These are phyloP conservation scores for Cirrhinus mrigala DNA, from an alignment of 2,797 vertebrate species.

Conservation along the genomic window DNA sequence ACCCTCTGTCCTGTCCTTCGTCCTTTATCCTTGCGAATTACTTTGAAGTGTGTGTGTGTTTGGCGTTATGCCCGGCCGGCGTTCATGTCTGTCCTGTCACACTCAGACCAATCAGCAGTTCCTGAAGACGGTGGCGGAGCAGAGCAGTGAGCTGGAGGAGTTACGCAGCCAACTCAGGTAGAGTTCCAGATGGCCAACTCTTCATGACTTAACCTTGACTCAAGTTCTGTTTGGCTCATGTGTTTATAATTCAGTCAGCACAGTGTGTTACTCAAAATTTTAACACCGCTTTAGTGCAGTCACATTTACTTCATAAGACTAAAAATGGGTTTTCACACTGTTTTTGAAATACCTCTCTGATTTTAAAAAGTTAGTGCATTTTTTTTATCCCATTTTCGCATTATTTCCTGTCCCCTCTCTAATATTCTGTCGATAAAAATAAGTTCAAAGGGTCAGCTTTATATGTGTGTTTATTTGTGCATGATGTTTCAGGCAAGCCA, in stretches of 20 bases:
- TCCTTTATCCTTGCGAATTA: conserved; percentile 28
- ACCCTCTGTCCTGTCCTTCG: background rate
- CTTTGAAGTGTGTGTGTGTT: conserved; percentile 52
- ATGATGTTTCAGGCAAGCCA: conserved; percentile 81
- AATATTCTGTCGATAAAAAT: conserved; percentile 8
- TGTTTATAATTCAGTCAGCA: background rate
- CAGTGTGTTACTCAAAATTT: background rate
- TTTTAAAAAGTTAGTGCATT: background rate
- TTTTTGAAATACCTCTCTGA: background rate
- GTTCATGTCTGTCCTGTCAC: conserved; percentile 74
- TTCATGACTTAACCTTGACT: conserved; percentile 17
- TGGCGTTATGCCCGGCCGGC: conserved; percentile 67
- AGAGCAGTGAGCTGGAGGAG: conserved; percentile 85
- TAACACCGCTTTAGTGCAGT: background rate
- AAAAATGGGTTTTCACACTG: background rate
- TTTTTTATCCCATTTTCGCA: background rate
- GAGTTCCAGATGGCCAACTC: conserved; percentile 32
- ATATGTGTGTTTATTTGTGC: conserved; percentile 28
- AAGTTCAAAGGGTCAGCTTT: background rate
- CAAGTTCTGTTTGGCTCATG: background rate
- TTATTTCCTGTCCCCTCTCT: background rate
- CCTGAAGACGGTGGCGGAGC: conserved; percentile 86
- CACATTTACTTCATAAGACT: background rate
- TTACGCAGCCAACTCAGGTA: conserved; percentile 89
- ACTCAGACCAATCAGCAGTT: conserved; percentile 90